A percentile compares a stretch with the other conserved stretches of the same genome.
Conservation (phyloP, 2,113 vertebrate species). For the Cochlearius cochlearius region DNA sequence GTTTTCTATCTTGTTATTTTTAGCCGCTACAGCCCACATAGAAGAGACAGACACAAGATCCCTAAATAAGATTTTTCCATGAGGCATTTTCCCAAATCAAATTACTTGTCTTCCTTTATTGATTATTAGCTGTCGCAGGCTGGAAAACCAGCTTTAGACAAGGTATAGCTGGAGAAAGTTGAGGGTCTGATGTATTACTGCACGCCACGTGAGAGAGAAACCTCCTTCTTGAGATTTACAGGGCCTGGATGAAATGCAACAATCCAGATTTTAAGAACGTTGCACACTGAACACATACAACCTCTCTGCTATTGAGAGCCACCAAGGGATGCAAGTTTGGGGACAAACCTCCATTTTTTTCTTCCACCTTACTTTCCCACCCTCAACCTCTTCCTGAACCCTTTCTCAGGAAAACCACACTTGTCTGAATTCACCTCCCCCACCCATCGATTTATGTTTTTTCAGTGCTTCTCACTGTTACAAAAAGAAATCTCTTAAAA, state of each 20-base stretch:
- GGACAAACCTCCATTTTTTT: neutral
- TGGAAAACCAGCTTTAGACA: neutral
- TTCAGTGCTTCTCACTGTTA: neutral
- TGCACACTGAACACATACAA: fast-evolving
- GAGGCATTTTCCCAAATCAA: neutral
- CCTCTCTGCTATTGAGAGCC: neutral
- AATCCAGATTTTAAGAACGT: neutral
- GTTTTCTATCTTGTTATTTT: neutral
- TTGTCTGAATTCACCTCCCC: neutral
- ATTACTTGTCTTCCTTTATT: neutral
- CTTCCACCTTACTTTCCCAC: neutral
- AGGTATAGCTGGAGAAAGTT: neutral
- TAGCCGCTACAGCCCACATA: neutral
- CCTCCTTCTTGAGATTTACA: neutral
- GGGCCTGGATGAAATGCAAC: neutral
- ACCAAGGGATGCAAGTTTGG: neutral
- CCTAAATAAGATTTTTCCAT: neutral
- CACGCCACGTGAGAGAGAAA: neutral
- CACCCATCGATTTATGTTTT: neutral
- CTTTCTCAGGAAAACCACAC: neutral
- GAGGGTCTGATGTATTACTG: neutral
- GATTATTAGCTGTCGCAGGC: neutral
- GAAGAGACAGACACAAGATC: neutral
- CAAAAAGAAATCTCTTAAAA: neutral
- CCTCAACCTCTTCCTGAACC: neutral